These are phyloP conservation scores for Eonycteris spelaea DNA, from an alignment of 2,113 vertebrate genomes.

Conservation along the genomic window DNA sequence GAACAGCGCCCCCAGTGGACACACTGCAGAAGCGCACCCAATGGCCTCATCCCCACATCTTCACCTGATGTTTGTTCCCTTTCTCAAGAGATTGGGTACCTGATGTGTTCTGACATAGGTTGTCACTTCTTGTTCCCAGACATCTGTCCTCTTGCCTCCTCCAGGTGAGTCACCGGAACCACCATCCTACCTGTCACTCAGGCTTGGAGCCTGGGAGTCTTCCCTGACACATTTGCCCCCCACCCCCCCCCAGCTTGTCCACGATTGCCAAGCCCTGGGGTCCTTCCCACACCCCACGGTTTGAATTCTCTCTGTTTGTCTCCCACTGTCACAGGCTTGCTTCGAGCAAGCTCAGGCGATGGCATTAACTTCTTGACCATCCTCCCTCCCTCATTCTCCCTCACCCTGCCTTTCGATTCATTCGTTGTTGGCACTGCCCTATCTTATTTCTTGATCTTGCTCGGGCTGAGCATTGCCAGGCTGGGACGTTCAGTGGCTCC, in stretches of 20 bases:
- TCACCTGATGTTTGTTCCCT: background rate
- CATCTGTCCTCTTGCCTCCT: background rate
- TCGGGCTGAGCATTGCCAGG: background rate
- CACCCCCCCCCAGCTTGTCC: background rate
- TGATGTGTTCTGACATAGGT: accelerated
- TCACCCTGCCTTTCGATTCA: background rate
- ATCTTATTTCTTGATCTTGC: background rate
- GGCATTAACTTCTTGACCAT: background rate
- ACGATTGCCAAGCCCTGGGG: accelerated
- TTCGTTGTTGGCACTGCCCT: background rate
- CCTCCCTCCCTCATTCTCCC: background rate
- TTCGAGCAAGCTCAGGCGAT: background rate
- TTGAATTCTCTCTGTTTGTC: background rate
- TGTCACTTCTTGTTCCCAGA: background rate
- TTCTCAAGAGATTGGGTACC: no score
- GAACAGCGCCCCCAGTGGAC: accelerated
- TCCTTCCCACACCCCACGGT: background rate
- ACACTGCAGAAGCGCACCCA: background rate
- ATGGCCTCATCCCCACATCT: accelerated
- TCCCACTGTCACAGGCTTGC: no score
- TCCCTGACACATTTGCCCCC: background rate
- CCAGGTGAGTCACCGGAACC: background rate
- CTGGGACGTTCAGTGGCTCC: background rate
- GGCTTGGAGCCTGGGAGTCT: background rate
- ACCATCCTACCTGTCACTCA: no score